Evolutionary conservation across 2,113 vertebrate genomes (phyloP).

Genomic region (Piprites chloris): DNA sequence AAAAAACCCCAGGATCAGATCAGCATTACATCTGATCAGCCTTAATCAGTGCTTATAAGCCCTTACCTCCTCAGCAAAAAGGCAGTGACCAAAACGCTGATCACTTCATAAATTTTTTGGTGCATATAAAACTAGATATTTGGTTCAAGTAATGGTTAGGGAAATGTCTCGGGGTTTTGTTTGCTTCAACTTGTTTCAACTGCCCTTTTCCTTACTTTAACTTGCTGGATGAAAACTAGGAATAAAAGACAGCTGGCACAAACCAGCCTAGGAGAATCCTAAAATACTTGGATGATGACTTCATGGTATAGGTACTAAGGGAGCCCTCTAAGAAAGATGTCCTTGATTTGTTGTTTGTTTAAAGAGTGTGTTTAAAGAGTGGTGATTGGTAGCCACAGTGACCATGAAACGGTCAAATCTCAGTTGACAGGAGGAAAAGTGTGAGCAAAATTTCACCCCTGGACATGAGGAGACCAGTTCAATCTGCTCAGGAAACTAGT

Average conservation of each 20-base stretch:
- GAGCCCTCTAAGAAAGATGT: accelerated
- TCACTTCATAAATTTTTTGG: not conserved
- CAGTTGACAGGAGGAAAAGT: accelerated
- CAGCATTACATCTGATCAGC: not conserved
- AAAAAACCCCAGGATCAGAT: not conserved
- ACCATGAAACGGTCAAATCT: not conserved
- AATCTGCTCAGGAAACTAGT: too few relatives aligned
- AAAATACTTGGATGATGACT: not conserved
- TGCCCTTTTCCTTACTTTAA: not conserved
- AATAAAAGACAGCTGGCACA: not conserved
- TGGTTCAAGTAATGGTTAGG: not conserved
- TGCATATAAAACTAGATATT: conserved; percentile 9
- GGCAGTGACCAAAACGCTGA: not conserved
- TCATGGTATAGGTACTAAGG: not conserved
- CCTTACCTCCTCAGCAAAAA: not conserved
- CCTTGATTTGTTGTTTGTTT: not conserved
- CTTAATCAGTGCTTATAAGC: not conserved
- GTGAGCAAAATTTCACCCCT: not conserved
- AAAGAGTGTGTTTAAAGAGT: not conserved
- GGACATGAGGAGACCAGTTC: not conserved
- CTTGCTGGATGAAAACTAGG: not conserved
- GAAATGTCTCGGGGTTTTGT: not conserved
- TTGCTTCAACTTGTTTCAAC: not conserved
- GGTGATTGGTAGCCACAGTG: not conserved
- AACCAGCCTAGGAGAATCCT: not conserved